Percentiles rank a stretch among this genome's conserved stretches.
phyloP scores from a whole-genome alignment of 1,140 invertebrate species.

The Drosophila saltans region DNA sequence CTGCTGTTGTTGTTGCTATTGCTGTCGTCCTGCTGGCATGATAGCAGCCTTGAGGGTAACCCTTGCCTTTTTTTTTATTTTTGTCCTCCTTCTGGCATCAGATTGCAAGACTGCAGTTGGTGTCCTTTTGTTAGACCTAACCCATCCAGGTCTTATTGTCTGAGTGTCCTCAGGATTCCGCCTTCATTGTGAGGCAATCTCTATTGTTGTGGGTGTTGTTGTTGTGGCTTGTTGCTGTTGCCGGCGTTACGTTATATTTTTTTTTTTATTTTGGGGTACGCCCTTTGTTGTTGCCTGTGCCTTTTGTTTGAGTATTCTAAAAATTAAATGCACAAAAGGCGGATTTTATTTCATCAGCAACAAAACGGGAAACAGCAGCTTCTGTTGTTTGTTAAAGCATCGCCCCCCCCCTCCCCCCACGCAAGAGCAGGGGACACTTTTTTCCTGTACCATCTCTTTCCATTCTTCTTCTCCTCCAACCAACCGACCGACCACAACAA shows the following conservation, averaged over 20 bases:
- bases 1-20: conserved; percentile 13
- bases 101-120: conserved; percentile 75
- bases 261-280: conserved; percentile 69
- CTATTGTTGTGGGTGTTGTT: conserved; percentile 73
- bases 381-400: conserved; percentile 80
- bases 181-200: conserved; percentile 55
- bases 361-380: conserved; percentile 79
- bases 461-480: conserved; percentile 20
- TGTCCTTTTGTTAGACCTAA: conserved; percentile 68
- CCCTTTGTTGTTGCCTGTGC: conserved; percentile 77
- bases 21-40: conserved; percentile 9
- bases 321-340: conserved; percentile 82
- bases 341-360: conserved; percentile 81
- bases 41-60: conserved; percentile 4
- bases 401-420: conserved; percentile 43
- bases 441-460: conserved; percentile 42
- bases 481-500: conserved; percentile 47
- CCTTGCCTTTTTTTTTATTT: conserved; percentile 31
- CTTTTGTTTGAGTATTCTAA: conserved; percentile 76
- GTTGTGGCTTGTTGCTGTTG: conserved; percentile 26
- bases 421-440: conserved; percentile 72
- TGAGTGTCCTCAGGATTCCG: conserved; percentile 59
- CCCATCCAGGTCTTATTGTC: conserved; percentile 59
- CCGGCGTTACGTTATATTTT: conserved; percentile 61
- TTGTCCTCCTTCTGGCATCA: conserved; percentile 53